phyloP scores from a whole-genome alignment of 2,113 vertebrate genomes.

The Apistogramma diplotaenia region DNA sequence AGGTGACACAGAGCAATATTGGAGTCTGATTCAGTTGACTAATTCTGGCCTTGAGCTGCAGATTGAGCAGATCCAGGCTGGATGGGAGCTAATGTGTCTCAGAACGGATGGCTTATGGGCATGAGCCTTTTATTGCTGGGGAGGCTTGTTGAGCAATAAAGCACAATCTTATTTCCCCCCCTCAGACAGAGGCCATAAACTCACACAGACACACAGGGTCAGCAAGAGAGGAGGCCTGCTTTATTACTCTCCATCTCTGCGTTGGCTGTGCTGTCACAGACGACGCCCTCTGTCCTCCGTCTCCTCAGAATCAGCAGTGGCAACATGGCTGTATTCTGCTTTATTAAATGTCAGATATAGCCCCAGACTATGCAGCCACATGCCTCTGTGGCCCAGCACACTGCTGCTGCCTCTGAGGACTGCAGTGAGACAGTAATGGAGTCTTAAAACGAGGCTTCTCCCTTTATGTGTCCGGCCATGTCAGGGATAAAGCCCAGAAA shows the following conservation, averaged over 20 bases:
- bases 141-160: constrained; percentile 74
- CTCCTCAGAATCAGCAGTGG: constrained; percentile 46
- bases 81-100: constrained; percentile 58
- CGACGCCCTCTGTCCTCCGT: constrained; percentile 27
- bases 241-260: constrained; percentile 50
- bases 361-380: neutral
- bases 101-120: constrained; percentile 33
- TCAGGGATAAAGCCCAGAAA: neutral
- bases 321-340: constrained; percentile 39
- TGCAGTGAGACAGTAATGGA: constrained; percentile 19
- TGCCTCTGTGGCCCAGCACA: neutral
- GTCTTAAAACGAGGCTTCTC: neutral
- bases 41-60: constrained; percentile 64
- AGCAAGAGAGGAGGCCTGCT: constrained; percentile 34
- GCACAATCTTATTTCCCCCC: constrained; percentile 65
- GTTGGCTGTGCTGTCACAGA: neutral
- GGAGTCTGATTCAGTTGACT: constrained; percentile 53
- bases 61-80: constrained; percentile 50
- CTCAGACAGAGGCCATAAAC: constrained; percentile 66
- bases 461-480: constrained; percentile 7
- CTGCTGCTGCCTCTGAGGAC: constrained; percentile 1
- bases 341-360: constrained; percentile 62
- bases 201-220: constrained; percentile 57
- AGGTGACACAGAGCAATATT: constrained; percentile 52
- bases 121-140: constrained; percentile 59